Evolutionary conservation across 1,140 invertebrate genomes (phyloP).

Genomic region (Drosophila willistoni): DNA sequence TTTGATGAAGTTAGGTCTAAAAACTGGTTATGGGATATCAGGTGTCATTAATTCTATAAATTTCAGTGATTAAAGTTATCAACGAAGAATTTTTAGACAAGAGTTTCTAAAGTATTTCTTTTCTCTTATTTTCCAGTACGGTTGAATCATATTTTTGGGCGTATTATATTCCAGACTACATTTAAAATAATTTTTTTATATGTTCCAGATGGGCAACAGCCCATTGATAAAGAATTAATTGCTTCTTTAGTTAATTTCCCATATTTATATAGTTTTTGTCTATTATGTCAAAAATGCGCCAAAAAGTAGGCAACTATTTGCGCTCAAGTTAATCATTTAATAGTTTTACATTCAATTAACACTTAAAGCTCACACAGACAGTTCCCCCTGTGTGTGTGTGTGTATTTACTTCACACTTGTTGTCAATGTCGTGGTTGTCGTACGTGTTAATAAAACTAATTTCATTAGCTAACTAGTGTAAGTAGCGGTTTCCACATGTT

Average conservation of each 20-base stretch:
- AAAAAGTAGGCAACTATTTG: constrained; percentile 55
- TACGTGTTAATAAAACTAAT: constrained; percentile 82
- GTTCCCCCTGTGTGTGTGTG: constrained; percentile 19
- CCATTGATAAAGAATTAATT: no score
- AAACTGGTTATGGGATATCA: no score
- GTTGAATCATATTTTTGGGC: no score
- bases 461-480: constrained; percentile 79
- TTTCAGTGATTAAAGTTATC: no score
- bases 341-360: constrained; percentile 75
- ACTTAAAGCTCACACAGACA: constrained; percentile 42
- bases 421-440: constrained; percentile 37
- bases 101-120: no score
- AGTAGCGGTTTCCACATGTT: constrained; percentile 76
- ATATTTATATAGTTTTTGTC: background rate
- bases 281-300: background rate
- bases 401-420: constrained; percentile 55
- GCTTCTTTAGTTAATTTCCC: background rate
- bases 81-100: no score
- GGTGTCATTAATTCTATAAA: no score
- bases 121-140: no score
- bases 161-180: no score
- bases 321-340: constrained; percentile 49
- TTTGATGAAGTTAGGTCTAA: no score
- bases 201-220: no score
- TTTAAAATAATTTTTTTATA: no score